A percentile compares a stretch with the other conserved stretches of the same genome.
These are phyloP conservation scores for Poecile atricapillus DNA, from an alignment of 2,113 vertebrate species.

Conservation along the genomic window DNA sequence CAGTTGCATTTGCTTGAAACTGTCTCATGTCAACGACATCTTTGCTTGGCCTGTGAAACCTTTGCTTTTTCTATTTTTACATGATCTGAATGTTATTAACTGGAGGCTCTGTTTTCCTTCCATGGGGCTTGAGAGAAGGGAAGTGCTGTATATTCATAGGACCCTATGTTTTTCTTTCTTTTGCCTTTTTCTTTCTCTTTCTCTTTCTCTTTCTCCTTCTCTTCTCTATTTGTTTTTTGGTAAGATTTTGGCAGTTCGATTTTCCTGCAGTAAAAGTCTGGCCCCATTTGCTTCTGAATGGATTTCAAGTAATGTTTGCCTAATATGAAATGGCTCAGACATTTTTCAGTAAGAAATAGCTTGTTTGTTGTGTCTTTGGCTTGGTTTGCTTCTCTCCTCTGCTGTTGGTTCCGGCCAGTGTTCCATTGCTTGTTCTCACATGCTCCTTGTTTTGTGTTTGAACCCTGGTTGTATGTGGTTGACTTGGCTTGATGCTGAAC, in stretches of 20 bases:
- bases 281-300: background rate
- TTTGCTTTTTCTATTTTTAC: conserved; percentile 30
- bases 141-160: background rate
- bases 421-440: background rate
- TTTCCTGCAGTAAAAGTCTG: background rate
- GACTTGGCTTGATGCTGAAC: background rate
- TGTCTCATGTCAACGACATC: background rate
- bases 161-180: background rate
- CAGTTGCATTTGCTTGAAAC: conserved; percentile 26
- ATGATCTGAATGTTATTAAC: conserved; percentile 7
- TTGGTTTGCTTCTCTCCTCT: background rate
- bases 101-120: conserved; percentile 31
- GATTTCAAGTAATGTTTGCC: background rate
- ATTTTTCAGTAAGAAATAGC: background rate
- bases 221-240: background rate
- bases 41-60: conserved; percentile 10
- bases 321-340: background rate
- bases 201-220: background rate
- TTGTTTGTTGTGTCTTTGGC: background rate
- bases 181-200: background rate
- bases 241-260: background rate
- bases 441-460: background rate
- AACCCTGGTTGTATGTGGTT: background rate
- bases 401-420: background rate
- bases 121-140: background rate